Conservation (phyloP, 2,113 vertebrate species). For the Ivindomyrus marchei region DNA sequence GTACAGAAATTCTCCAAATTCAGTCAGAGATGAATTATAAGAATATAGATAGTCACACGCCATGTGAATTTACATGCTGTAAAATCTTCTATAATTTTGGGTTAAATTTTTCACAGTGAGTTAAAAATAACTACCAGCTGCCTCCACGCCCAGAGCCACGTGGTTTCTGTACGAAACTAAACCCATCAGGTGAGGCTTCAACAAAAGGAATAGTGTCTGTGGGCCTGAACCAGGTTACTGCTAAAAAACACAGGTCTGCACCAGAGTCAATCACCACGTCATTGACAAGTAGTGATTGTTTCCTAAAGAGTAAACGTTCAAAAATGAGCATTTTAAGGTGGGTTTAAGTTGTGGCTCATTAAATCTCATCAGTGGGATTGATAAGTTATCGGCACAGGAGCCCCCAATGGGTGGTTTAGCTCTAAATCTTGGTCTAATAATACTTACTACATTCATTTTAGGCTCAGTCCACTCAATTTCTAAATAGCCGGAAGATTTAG, state of each 20-base stretch:
- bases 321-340: neutral
- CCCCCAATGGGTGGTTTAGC: neutral
- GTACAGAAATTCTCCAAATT: neutral
- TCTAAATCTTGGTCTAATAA: no score
- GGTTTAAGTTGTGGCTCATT: neutral
- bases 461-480: neutral
- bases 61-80: neutral
- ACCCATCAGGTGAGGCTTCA: neutral
- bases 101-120: neutral
- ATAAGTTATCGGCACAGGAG: neutral
- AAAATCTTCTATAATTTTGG: neutral
- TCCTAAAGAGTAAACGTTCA: neutral
- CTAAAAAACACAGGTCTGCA: neutral
- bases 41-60: neutral
- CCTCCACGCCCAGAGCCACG: neutral
- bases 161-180: neutral
- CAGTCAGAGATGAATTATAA: neutral
- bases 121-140: neutral
- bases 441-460: no score
- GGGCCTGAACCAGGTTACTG: neutral
- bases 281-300: neutral
- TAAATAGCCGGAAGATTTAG: neutral
- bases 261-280: neutral
- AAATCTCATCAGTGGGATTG: neutral
- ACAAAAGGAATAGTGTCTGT: neutral